A percentile compares a stretch with the other conserved stretches of the same genome.
Evolutionary conservation across 2,888 invertebrate species (phyloP).

Genomic region (Platycheirus rosarum): DNA sequence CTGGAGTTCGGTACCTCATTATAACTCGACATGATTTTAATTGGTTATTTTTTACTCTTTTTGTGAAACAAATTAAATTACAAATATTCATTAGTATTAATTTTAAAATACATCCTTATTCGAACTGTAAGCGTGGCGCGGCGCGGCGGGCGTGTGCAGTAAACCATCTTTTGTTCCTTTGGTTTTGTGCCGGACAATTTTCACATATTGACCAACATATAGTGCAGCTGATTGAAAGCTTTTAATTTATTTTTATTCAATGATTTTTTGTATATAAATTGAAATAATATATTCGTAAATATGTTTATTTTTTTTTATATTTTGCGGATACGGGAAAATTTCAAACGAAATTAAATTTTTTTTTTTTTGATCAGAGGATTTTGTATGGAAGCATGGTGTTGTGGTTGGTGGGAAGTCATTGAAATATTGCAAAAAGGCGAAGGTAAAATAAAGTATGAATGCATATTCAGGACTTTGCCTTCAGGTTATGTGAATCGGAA

Average conservation of each 20-base stretch:
- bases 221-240: not conserved
- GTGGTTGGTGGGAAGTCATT: no score
- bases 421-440: no score
- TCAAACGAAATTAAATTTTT: no score
- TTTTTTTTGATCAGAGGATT: no score
- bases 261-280: not conserved
- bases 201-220: constrained; percentile 2
- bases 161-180: not conserved
- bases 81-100: constrained; percentile 43
- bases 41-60: constrained; percentile 40
- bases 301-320: no score
- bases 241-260: constrained; percentile 14
- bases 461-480: no score
- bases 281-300: not conserved
- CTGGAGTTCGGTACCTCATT: not conserved
- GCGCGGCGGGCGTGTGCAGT: no score
- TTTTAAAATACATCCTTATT: constrained; percentile 43
- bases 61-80: constrained; percentile 60
- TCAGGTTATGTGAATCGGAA: no score
- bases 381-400: no score
- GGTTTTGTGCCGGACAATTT: constrained; percentile 2
- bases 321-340: no score
- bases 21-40: constrained; percentile 24
- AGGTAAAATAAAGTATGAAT: no score
- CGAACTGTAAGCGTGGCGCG: no score